A percentile compares a stretch with the other conserved stretches of the same genome.
These are phyloP conservation scores for Scleropages formosus DNA, from an alignment of 2,797 vertebrate species.

Conservation along the genomic window DNA sequence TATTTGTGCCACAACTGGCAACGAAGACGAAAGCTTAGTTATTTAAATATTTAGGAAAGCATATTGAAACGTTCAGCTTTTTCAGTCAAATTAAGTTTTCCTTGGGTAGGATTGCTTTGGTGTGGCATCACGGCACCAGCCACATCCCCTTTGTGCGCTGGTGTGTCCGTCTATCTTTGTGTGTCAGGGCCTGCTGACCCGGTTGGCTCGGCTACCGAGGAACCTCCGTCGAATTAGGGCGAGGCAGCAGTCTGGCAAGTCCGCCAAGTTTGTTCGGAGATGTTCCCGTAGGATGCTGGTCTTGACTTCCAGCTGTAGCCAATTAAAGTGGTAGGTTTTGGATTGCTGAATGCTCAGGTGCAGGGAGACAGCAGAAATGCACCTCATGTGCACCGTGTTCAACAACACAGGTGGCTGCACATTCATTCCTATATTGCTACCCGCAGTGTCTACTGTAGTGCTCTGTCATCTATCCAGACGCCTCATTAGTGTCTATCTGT, in stretches of 20 bases:
- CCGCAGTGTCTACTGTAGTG: no score
- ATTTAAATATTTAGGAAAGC: neutral
- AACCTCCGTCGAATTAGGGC: neutral
- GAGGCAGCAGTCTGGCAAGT: neutral
- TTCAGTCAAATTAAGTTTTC: neutral
- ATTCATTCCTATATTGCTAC: no score
- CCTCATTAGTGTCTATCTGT: no score
- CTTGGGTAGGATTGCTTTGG: neutral
- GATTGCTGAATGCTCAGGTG: no score
- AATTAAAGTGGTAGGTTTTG: no score
- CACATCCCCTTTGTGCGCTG: neutral
- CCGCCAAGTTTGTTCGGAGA: neutral
- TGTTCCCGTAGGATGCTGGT: no score
- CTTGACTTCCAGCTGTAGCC: no score
- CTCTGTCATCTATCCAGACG: no score
- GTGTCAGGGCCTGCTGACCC: neutral
- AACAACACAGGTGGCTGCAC: no score
- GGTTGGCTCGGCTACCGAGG: neutral
- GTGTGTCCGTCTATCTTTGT: no score
- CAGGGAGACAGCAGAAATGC: no score
- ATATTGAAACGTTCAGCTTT: slow-evolving; percentile 1
- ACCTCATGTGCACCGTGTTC: no score
- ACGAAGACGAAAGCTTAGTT: neutral
- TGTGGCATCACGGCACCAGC: neutral
- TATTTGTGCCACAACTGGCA: neutral